A percentile compares a stretch with the other conserved stretches of the same genome.
Conservation (phyloP, 2,113 vertebrate genomes). For the Monopterus albus region DNA sequence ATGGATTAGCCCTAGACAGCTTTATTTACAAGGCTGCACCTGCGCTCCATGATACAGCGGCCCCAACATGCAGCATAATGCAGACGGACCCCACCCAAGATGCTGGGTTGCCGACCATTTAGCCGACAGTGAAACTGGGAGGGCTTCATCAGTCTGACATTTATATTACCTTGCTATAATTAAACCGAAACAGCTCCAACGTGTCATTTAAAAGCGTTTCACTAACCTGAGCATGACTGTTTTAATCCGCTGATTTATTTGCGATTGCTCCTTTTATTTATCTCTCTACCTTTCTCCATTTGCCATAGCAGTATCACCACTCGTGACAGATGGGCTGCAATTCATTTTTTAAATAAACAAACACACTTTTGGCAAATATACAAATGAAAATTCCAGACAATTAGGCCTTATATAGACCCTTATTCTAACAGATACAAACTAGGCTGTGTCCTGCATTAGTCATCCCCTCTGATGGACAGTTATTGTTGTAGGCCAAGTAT, state of each 20-base stretch:
- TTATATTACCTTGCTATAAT: not conserved
- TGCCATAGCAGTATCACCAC: conserved; percentile 16
- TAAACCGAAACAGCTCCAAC: not conserved
- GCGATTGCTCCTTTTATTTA: conserved; percentile 6
- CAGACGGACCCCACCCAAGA: conserved; percentile 88
- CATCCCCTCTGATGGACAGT: conserved; percentile 10
- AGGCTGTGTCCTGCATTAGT: conserved; percentile 8
- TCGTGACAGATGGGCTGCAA: conserved; percentile 23
- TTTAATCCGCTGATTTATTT: not conserved
- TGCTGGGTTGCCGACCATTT: conserved; percentile 67
- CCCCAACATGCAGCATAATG: conserved; percentile 82
- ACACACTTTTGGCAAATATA: not conserved
- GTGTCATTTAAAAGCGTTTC: not conserved
- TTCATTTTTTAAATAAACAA: not conserved
- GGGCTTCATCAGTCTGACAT: conserved; percentile 5
- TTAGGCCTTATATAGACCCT: not conserved
- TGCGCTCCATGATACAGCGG: conserved; percentile 60
- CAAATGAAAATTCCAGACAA: not conserved
- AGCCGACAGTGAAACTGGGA: conserved; percentile 32
- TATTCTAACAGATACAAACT: not conserved
- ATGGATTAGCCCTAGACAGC: not conserved
- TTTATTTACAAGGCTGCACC: conserved; percentile 70
- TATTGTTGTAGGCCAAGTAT: conserved; percentile 29
- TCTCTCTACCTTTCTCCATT: conserved; percentile 6
- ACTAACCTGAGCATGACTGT: not conserved